Evolutionary conservation across 2,888 invertebrate species (phyloP).

Genomic region (Lymantria dispar): DNA sequence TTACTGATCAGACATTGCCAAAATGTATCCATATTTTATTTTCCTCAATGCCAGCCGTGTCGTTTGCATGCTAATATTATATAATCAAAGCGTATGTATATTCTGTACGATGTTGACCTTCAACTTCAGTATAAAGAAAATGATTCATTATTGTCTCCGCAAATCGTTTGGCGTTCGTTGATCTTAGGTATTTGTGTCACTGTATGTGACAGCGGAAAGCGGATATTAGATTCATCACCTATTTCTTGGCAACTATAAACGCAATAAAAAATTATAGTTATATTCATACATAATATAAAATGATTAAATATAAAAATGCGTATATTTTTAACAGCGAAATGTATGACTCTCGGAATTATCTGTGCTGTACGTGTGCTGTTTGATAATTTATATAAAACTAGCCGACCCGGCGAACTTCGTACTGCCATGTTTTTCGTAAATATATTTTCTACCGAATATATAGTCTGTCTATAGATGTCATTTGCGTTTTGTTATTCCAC

Average conservation of each 20-base stretch:
- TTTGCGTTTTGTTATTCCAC: too few species aligned
- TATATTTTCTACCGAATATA: too few species aligned
- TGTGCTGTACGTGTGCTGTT: too few species aligned
- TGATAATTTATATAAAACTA: too few species aligned
- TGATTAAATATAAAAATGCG: too few species aligned
- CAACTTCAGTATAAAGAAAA: constrained; percentile 34
- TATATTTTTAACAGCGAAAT: too few species aligned
- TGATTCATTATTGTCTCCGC: constrained; percentile 34
- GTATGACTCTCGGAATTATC: too few species aligned
- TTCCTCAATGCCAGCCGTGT: constrained; percentile 14
- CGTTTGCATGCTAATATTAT: constrained; percentile 41
- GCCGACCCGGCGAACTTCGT: too few species aligned
- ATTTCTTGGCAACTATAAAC: background rate
- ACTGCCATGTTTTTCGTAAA: too few species aligned
- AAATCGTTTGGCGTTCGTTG: constrained; percentile 39
- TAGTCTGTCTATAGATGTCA: too few species aligned
- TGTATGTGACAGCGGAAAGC: background rate
- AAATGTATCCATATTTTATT: constrained; percentile 20
- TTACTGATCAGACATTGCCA: constrained; percentile 22
- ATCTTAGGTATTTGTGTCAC: constrained; percentile 23
- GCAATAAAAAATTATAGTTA: too few species aligned
- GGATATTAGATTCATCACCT: background rate
- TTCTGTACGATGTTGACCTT: constrained; percentile 35
- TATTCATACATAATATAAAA: too few species aligned
- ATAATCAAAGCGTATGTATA: constrained; percentile 42